Percentiles rank a stretch among this genome's conserved stretches.
Conservation (phyloP, 2,797 vertebrate species). For the Acipenser ruthenus region DNA sequence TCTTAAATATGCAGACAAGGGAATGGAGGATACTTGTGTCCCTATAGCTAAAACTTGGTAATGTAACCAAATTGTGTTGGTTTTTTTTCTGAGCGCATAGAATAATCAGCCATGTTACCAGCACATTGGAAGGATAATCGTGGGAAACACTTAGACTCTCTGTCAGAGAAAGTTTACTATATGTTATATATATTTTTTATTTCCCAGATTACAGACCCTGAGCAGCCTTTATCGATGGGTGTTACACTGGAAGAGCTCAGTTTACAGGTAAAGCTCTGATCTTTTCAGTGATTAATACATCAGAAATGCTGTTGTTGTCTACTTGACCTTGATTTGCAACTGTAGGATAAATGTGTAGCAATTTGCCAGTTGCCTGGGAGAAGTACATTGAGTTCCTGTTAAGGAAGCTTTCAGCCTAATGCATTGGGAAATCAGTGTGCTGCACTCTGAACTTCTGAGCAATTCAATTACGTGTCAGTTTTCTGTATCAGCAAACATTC, state of each 20-base stretch:
- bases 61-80: too few species aligned
- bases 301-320: too few species aligned
- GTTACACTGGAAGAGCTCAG: slow-evolving; percentile 83
- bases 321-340: too few species aligned
- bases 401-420: background rate
- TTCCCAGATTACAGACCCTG: slow-evolving; percentile 76
- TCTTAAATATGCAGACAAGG: too few species aligned
- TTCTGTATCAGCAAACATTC: background rate
- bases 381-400: background rate
- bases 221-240: slow-evolving; percentile 76
- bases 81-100: too few species aligned
- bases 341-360: background rate
- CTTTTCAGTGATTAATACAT: too few species aligned
- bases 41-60: too few species aligned
- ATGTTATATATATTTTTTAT: background rate
- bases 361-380: background rate
- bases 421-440: background rate
- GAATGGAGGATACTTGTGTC: too few species aligned
- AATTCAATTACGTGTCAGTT: background rate
- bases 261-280: slow-evolving; percentile 63
- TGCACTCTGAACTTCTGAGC: background rate
- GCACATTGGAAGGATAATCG: too few species aligned
- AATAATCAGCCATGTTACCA: too few species aligned
- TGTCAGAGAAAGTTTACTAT: too few species aligned
- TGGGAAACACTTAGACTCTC: too few species aligned